Percentiles rank a stretch among this genome's conserved stretches.
Conservation (phyloP, 2,888 invertebrate species). For the Tribolium freemani region DNA sequence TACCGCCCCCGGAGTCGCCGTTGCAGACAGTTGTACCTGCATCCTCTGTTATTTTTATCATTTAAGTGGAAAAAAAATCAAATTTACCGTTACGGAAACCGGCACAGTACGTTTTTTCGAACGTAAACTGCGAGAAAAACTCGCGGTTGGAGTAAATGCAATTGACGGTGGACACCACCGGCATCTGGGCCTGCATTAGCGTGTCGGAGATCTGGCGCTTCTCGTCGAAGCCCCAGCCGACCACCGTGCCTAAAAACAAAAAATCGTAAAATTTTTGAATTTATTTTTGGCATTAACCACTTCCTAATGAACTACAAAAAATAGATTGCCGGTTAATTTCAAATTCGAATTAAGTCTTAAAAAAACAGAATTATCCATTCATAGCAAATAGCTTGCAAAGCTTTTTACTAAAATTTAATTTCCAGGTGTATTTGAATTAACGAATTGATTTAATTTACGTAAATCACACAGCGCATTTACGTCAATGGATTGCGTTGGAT, state of each 20-base stretch:
- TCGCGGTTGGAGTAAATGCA: conserved; percentile 75
- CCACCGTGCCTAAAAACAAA: conserved; percentile 58
- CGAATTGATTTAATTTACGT: not conserved
- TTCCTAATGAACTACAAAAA: too few species aligned
- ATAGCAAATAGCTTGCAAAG: too few species aligned
- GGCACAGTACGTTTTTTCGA: conserved; percentile 71
- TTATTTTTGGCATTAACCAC: too few species aligned
- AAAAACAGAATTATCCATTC: too few species aligned
- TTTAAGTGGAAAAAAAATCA: conserved; percentile 1
- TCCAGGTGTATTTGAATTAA: too few species aligned
- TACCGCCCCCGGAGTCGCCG: conserved; percentile 67
- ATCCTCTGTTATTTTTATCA: not conserved
- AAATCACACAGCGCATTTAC: not conserved
- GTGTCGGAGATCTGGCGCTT: conserved; percentile 71
- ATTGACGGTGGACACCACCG: conserved; percentile 72
- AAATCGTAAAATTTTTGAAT: not conserved
- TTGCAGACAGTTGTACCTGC: conserved; percentile 71
- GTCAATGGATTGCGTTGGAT: too few species aligned
- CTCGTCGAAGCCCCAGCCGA: conserved; percentile 72
- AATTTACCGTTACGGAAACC: conserved; percentile 66
- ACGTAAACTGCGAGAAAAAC: conserved; percentile 74
- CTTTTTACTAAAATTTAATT: too few species aligned
- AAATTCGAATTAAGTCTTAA: too few species aligned
- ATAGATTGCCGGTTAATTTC: too few species aligned
- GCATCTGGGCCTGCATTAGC: conserved; percentile 73